Evolutionary conservation across 1,140 invertebrate species (phyloP), one percentile per base, ranked within the genome.

Genomic region (Melipona quadrifasciata): DNA sequence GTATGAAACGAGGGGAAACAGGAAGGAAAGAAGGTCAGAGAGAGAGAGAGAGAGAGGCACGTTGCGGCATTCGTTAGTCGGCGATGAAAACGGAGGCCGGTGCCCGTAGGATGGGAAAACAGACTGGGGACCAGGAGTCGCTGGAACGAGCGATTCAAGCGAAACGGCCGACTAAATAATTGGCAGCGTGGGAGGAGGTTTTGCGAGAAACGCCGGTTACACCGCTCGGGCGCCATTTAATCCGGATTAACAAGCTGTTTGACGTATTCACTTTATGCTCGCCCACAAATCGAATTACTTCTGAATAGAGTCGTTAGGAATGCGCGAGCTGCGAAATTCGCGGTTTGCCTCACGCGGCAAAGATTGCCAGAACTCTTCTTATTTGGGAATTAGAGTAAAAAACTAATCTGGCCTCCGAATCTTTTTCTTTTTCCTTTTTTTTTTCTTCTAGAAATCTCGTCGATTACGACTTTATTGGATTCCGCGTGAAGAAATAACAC

Each of bases 171-270:
- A 61, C 61, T 73, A 82, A 88, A 88, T 88, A 88, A 85, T 88
- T 88, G 87, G 78, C 83, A 82, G 53, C 86, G 53, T 64, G 64
- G 27, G 55, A 19, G 17, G 8, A 19, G 55, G 72, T 80, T 78
- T 74, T 16, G 74, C 64, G 74, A 71, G 82, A 85, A 85, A 88
- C 80, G 77, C 39, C 47, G 73, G 55, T 77, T 78, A 61, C 39
- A 47, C 70, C 70, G 77, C 27, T 1, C 78, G 61, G 77, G 57
- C 73, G 87, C 74, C 83, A 77, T 88, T 85, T 89, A 81, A 89
- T 88, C 65, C 71, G 74, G 71, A 88, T 89, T 88, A 89, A 89
- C 86, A 85, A 89, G 83, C 87, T 85, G 83, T 88, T 85, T 81
- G 86, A 80, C 78, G 75, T 81, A 39, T 78, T 81, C 83, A 47